Base-by-base conservation (phyloP, 2,113 vertebrate species). In the Pluvianellus socialis region DNA sequence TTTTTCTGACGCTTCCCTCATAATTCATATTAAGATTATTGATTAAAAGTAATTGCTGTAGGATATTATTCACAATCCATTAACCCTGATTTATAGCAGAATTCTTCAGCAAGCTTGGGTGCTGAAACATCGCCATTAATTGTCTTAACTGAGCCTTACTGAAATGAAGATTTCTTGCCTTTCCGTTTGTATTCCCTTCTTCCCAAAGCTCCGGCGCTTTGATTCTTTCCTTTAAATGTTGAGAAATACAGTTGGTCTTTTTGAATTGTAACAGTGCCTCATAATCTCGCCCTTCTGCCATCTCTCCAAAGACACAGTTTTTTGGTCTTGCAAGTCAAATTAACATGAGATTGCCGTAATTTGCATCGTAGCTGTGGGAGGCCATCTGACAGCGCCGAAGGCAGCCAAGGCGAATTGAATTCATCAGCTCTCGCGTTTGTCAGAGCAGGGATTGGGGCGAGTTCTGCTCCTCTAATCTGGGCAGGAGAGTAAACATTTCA, bases 1-100 rank as follows among this genome's bases (percentile, higher is more conserved):
- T 45, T 72, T 61, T 58, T 18, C 49, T 6, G 5, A 28, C 55
- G 52, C 47, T 75, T 86, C 67, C 53, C 49, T 76, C 27, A 3
- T 79, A 75, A 75, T 71, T 95, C 66, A 18, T 32, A 23, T 2
- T 65, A 63, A 87, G 77, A 23, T 88, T 56, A 61, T 35, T 50
- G 83, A 73, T 79, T 74, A 79, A 58, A 84, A 91, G 59, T 56
- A 79, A 76, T 92, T 89, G 61, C 80, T 71, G 28, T 70, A 70
- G 82, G 72, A 72, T 73, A 20, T 26, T 77, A 44, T 79, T 68
- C 87, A 68, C 86, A 77, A 50, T 33, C 86, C 58, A 82, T 96
- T 94, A 94, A 79, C 42, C 55, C 62, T 90, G 65, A 92, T 83
- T 63, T 45, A 76, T 71, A 42, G 53, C 50, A 21, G 18, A 77